phyloP scores from a whole-genome alignment of 2,888 invertebrate genomes.

The Caenorhabditis panamensis region DNA sequence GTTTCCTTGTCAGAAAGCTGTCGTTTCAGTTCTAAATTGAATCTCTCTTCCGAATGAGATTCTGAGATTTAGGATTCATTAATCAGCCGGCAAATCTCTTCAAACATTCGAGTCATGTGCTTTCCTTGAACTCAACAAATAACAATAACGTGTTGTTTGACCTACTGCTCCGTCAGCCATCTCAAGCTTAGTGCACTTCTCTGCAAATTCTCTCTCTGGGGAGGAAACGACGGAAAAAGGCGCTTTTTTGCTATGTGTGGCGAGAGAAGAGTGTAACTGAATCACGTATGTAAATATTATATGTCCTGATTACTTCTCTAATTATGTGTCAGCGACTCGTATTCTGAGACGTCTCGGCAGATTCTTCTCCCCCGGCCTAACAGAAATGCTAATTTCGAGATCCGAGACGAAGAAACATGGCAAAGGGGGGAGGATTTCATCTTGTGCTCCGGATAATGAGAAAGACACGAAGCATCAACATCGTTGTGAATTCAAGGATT shows the following conservation, averaged over 20 bases:
- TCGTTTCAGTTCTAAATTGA: background rate
- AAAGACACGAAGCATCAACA: slow-evolving; percentile 4
- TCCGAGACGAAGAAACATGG: background rate
- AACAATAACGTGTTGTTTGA: slow-evolving; percentile 23
- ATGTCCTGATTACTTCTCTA: slow-evolving; percentile 14
- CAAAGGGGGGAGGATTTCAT: background rate
- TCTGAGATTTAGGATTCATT: background rate
- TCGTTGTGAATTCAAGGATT: background rate
- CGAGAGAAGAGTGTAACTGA: background rate
- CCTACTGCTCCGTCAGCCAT: background rate
- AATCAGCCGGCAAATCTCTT: background rate
- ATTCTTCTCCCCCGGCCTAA: background rate
- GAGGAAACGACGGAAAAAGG: background rate
- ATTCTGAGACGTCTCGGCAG: background rate
- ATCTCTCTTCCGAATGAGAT: background rate
- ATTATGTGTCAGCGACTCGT: slow-evolving; percentile 10
- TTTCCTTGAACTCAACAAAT: background rate
- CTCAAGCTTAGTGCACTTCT: background rate
- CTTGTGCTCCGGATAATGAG: slow-evolving; percentile 14
- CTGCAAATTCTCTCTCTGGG: slow-evolving; percentile 7
- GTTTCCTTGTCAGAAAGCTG: background rate
- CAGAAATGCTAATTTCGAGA: slow-evolving; percentile 17
- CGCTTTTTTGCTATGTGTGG: background rate
- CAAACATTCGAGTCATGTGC: background rate
- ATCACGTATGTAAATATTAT: slow-evolving; percentile 41